A percentile compares a stretch with the other conserved stretches of the same genome.
Evolutionary conservation across 2,888 invertebrate genomes (phyloP).

Genomic region (Agapostemon virescens): DNA sequence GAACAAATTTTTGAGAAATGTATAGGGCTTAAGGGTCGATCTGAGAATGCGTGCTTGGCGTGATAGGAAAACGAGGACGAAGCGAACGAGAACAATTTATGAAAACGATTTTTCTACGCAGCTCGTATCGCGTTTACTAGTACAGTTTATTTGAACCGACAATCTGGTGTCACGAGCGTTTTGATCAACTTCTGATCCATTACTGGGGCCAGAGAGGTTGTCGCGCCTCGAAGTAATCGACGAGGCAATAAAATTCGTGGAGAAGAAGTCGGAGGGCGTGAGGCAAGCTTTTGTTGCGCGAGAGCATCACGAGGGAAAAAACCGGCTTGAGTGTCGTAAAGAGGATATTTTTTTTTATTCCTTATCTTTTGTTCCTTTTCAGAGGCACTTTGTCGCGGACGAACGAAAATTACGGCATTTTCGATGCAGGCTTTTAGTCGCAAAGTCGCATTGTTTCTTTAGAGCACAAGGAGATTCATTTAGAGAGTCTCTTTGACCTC

Average conservation of each 20-base stretch:
- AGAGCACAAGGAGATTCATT: background rate
- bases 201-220: slow-evolving; percentile 39
- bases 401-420: background rate
- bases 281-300: background rate
- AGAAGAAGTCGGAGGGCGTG: slow-evolving; percentile 8
- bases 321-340: background rate
- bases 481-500: background rate
- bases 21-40: background rate
- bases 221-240: background rate
- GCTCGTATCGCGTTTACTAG: no score
- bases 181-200: slow-evolving; percentile 42
- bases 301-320: background rate
- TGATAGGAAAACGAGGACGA: background rate
- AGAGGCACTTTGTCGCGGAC: background rate
- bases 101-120: background rate
- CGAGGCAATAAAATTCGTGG: slow-evolving; percentile 12
- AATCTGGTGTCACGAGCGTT: background rate
- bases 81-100: background rate
- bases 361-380: background rate
- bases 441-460: background rate
- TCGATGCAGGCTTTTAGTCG: background rate
- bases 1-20: background rate
- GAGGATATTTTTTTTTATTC: background rate
- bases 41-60: background rate
- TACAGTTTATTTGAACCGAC: background rate